These are phyloP conservation scores for Aproaerema taeniolella DNA, from an alignment of 2,888 invertebrate genomes.

Conservation along the genomic window DNA sequence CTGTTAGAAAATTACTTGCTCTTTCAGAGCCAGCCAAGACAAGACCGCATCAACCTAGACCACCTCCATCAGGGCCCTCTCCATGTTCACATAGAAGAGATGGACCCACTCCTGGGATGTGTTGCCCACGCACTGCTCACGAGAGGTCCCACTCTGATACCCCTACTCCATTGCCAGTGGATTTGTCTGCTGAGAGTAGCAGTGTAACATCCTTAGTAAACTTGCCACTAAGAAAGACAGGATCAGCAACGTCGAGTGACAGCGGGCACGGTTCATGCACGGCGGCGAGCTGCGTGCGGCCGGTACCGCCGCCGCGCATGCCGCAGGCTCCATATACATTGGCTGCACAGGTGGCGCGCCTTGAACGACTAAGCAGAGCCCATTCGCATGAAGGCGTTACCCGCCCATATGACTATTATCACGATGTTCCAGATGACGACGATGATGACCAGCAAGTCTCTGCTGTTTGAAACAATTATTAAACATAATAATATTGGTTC, in stretches of 20 bases:
- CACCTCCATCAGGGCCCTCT: constrained; percentile 80
- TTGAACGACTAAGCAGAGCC: constrained; percentile 88
- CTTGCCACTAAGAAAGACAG: constrained; percentile 91
- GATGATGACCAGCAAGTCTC: constrained; percentile 75
- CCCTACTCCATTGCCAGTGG: constrained; percentile 89
- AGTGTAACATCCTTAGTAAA: constrained; percentile 95
- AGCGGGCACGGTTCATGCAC: constrained; percentile 91
- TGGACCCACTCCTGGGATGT: constrained; percentile 73
- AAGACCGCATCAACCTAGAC: constrained; percentile 90
- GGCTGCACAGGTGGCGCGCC: constrained; percentile 90
- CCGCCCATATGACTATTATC: constrained; percentile 83
- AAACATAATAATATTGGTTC: too few relatives aligned
- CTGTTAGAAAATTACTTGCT: constrained; percentile 95
- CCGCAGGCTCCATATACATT: constrained; percentile 90
- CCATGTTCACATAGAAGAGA: constrained; percentile 80
- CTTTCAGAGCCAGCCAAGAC: constrained; percentile 93
- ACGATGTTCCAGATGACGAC: constrained; percentile 68
- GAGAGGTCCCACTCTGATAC: constrained; percentile 95
- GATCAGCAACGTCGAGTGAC: constrained; percentile 94
- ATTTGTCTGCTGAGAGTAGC: constrained; percentile 95
- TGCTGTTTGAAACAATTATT: constrained; percentile 66
- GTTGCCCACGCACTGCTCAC: constrained; percentile 82
- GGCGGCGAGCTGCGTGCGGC: constrained; percentile 62
- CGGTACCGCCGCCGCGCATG: constrained; percentile 82
- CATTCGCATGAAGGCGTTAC: constrained; percentile 93